A percentile compares a stretch with the other conserved stretches of the same genome.
These are phyloP conservation scores for Acronicta alni DNA, from an alignment of 2,888 invertebrate genomes.

Conservation along the genomic window DNA sequence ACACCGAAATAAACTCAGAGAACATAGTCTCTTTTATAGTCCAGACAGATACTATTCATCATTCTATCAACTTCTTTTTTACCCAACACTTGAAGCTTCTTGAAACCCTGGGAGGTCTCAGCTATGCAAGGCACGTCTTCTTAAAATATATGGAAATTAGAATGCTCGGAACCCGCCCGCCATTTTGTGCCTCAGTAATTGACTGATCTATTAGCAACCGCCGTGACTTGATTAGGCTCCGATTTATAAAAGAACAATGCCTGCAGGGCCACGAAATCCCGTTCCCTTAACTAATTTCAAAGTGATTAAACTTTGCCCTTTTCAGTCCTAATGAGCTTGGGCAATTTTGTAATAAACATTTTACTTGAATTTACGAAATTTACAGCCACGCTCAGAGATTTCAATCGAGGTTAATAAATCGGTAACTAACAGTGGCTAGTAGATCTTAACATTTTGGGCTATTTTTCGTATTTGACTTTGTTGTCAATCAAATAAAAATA, in stretches of 20 bases:
- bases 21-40: too few species aligned
- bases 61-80: constrained; percentile 11
- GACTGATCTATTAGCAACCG: constrained; percentile 72
- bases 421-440: too few species aligned
- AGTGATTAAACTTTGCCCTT: constrained; percentile 59
- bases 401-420: too few species aligned
- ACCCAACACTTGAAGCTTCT: constrained; percentile 1
- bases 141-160: constrained; percentile 77
- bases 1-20: too few species aligned
- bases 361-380: constrained; percentile 40
- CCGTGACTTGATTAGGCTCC: constrained; percentile 55
- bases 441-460: too few species aligned
- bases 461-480: too few species aligned
- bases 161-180: constrained; percentile 60
- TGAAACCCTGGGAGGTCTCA: constrained; percentile 42
- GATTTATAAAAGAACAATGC: constrained; percentile 54
- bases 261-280: constrained; percentile 25
- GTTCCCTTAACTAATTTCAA: constrained; percentile 41
- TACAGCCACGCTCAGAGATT: too few species aligned
- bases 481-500: too few species aligned
- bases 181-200: constrained; percentile 68
- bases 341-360: constrained; percentile 51
- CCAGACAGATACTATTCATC: too few species aligned
- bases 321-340: constrained; percentile 48
- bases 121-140: constrained; percentile 64